phyloP scores from a whole-genome alignment of 2,888 invertebrate genomes.

The Dolichopus griseipennis region DNA sequence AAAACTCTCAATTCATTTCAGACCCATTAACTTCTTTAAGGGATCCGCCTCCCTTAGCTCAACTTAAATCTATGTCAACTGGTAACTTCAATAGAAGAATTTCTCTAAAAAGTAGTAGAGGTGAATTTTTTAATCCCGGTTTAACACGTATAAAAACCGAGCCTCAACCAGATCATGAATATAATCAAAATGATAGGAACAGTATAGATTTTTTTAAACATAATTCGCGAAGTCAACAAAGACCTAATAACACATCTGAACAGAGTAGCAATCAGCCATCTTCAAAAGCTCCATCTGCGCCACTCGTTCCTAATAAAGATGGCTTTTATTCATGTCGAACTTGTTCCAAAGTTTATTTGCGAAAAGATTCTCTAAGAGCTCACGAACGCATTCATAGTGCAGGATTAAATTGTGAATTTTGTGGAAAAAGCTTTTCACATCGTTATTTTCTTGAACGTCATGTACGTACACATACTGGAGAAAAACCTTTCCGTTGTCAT shows the following conservation, averaged over 20 bases:
- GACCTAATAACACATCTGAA: neutral
- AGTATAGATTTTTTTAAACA: neutral
- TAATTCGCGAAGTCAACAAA: neutral
- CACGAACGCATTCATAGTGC: slow-evolving; percentile 7
- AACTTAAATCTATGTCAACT: neutral
- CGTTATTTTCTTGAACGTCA: neutral
- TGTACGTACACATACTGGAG: neutral
- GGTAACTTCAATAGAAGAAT: neutral
- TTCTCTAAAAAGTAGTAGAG: neutral
- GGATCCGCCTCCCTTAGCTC: neutral
- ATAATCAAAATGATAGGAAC: neutral
- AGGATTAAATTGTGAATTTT: neutral
- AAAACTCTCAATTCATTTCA: neutral
- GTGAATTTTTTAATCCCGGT: neutral
- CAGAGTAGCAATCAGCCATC: neutral
- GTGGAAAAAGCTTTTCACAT: slow-evolving; percentile 8
- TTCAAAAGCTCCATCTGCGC: neutral
- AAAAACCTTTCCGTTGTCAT: neutral
- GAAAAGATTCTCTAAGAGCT: slow-evolving; percentile 9
- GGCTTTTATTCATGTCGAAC: slow-evolving; percentile 7
- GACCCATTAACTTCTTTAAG: neutral
- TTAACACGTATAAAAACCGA: neutral
- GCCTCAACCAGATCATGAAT: neutral
- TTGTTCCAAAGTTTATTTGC: slow-evolving; percentile 1
- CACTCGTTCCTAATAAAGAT: slow-evolving; percentile 4